Evolutionary conservation across 2,888 invertebrate genomes (phyloP).

Genomic region (Axea sp.): DNA sequence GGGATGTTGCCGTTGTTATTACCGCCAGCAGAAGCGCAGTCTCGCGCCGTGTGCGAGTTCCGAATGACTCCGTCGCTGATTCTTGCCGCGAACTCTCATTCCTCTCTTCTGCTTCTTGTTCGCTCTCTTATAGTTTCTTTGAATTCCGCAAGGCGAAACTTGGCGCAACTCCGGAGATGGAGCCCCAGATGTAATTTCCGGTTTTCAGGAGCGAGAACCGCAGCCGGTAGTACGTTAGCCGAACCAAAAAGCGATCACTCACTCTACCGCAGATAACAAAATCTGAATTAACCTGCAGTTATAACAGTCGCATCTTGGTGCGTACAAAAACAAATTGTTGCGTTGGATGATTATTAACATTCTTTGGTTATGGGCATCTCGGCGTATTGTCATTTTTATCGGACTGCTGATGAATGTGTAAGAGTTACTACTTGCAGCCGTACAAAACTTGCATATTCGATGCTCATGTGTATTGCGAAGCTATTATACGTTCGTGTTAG

Average conservation of each 20-base stretch:
- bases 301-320: slow-evolving; percentile 29
- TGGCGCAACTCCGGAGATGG: slow-evolving; percentile 78
- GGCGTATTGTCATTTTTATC: too few relatives aligned
- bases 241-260: slow-evolving; percentile 76
- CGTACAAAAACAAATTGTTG: neutral
- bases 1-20: slow-evolving; percentile 61
- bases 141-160: slow-evolving; percentile 66
- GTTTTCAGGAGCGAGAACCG: slow-evolving; percentile 69
- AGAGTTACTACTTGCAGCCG: too few relatives aligned
- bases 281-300: slow-evolving; percentile 64
- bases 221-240: slow-evolving; percentile 71
- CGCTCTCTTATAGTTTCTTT: slow-evolving; percentile 38
- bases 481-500: too few relatives aligned
- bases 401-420: too few relatives aligned
- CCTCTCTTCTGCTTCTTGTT: slow-evolving; percentile 14
- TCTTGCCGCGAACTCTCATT: slow-evolving; percentile 35
- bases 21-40: slow-evolving; percentile 63
- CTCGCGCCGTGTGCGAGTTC: too few relatives aligned
- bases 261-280: slow-evolving; percentile 66
- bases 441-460: too few relatives aligned
- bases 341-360: neutral
- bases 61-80: slow-evolving; percentile 70
- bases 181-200: slow-evolving; percentile 79
- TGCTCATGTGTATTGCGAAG: too few relatives aligned
- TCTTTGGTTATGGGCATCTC: too few relatives aligned